Evolutionary conservation across 2,113 vertebrate species (phyloP).

Genomic region (Willisornis vidua): DNA sequence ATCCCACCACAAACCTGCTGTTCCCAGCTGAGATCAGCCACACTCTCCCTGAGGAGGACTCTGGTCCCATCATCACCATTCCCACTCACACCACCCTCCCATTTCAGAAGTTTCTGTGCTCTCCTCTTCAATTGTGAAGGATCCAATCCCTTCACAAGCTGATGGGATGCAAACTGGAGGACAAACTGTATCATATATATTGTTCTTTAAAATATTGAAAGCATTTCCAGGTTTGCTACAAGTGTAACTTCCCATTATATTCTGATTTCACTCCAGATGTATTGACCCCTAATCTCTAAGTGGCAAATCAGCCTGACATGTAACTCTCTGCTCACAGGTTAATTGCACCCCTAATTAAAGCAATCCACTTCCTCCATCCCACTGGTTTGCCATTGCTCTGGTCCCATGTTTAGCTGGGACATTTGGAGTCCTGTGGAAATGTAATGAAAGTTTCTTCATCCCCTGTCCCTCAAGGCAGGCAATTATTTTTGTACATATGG

Average conservation of each 20-base stretch:
- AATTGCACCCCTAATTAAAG: not conserved
- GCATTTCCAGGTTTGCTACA: not conserved
- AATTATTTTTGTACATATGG: constrained; percentile 51
- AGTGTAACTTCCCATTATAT: not conserved
- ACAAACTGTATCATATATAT: not conserved
- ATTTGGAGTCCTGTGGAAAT: constrained; percentile 17
- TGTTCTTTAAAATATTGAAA: not conserved
- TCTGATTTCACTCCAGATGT: not conserved
- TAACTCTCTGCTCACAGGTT: not conserved
- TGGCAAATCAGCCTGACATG: not conserved
- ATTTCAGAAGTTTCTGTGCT: not conserved
- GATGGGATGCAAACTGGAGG: not conserved
- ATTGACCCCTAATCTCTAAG: not conserved
- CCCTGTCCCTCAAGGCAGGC: constrained; percentile 53
- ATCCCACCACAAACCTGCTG: not conserved
- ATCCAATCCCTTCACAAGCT: not conserved
- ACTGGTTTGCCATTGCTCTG: not conserved
- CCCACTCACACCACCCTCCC: not conserved
- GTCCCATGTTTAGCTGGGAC: not conserved
- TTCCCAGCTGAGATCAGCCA: not conserved
- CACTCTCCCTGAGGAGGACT: not conserved
- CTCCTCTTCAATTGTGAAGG: not conserved
- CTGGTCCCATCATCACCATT: not conserved
- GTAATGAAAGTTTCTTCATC: constrained; percentile 11
- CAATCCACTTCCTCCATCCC: not conserved